Conservation (phyloP, 2,113 vertebrate species). For the Grus americana region DNA sequence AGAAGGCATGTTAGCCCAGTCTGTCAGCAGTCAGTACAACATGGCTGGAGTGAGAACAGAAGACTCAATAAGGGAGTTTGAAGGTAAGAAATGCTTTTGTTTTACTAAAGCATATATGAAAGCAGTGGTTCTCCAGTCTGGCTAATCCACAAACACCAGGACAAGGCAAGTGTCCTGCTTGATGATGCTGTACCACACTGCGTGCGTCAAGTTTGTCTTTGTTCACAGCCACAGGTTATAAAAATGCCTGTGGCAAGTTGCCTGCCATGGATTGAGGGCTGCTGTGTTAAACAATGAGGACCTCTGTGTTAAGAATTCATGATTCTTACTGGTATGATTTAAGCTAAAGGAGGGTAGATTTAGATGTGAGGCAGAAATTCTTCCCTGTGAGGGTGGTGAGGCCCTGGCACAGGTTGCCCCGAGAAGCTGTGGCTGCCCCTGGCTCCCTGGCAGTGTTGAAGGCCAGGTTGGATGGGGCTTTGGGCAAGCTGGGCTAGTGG, state of each 20-base stretch:
- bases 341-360: too few species aligned
- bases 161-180: rapidly evolving
- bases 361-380: too few species aligned
- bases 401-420: too few species aligned
- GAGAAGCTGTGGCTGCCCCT: too few species aligned
- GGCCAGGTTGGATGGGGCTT: too few species aligned
- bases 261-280: background rate
- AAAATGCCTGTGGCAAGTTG: background rate
- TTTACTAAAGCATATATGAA: background rate
- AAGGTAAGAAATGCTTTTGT: slow-evolving; percentile 77
- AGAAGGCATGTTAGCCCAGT: slow-evolving; percentile 94
- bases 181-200: background rate
- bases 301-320: background rate
- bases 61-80: slow-evolving; percentile 79
- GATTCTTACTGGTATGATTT: background rate
- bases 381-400: too few species aligned
- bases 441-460: too few species aligned
- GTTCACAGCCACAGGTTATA: background rate
- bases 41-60: slow-evolving; percentile 96
- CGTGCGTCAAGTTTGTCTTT: background rate
- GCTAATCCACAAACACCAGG: background rate
- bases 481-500: too few species aligned
- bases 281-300: background rate
- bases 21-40: slow-evolving; percentile 88
- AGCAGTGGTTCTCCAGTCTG: background rate